Base-by-base conservation (phyloP, 2,888 invertebrate genomes). In the Beris morrisii region DNA sequence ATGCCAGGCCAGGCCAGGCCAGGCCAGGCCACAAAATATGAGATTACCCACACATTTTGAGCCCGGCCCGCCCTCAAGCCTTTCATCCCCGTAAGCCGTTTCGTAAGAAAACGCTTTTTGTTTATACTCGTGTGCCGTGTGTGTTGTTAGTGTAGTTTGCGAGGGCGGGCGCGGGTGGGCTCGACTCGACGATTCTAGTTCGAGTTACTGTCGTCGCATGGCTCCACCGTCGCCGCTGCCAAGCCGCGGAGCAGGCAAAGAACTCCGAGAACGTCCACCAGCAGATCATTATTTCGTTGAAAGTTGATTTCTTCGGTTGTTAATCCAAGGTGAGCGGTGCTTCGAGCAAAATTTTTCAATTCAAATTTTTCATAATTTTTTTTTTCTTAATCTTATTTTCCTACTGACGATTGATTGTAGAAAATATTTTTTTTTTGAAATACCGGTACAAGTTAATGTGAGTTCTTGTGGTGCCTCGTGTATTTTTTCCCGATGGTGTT, bases 241-340 rank as follows among this genome's bases (percentile, higher is more conserved):
- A 63, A 38, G 22, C 53, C 22, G 38, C 50, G 53, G 44, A 13
- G 53, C 54, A 50, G 48, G 45, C 32, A n/a, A 54, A 53, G 64
- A 64, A 64, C 45, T 54, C 2, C 3, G 45, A 54, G 54, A 54
- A 64, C 64, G 31, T 11, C 45, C 6, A 76, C 61, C 38, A 32
- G 52, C 72, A 74, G 77, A 78, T 80, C 80, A 80, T 80, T 80
- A 78, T 80, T 77, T 74, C 78, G 79, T 80, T 78, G 78, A 76
- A 77, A 79, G 80, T 79, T 79, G 79, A 78, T 77, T 79, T 78
- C 77, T 78, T 75, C 79, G 79, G 80, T 80, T 78, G 79, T 77
- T 69, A 45, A 45, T 67, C 48, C 77, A 74, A 76, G 75, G 75
- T 76, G 75, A 75, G 65, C 61, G 57, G 45, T 74, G 73, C 69